phyloP scores from a whole-genome alignment of 2,888 invertebrate genomes.

The Gasteruption jaculator region DNA sequence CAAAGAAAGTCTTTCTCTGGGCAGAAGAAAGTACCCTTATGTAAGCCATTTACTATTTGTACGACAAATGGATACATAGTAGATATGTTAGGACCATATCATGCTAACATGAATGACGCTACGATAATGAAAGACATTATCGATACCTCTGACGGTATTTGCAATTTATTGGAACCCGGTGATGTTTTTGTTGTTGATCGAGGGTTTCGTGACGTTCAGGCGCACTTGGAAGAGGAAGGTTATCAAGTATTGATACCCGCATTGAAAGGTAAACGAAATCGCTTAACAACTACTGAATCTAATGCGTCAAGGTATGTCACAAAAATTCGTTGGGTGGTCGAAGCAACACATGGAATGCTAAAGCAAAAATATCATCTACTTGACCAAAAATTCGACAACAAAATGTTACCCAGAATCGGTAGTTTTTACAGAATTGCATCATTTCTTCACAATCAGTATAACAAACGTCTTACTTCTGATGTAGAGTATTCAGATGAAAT shows the following conservation, averaged over 20 bases:
- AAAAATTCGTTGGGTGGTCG: slow-evolving; percentile 18
- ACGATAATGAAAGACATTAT: slow-evolving; percentile 22
- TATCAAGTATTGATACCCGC: slow-evolving; percentile 29
- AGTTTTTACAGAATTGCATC: slow-evolving; percentile 16
- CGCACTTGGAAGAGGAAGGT: slow-evolving; percentile 16
- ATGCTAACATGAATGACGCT: slow-evolving; percentile 25
- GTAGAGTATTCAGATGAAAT: slow-evolving; percentile 12
- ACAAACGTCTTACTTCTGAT: slow-evolving; percentile 6
- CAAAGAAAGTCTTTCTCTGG: slow-evolving; percentile 21
- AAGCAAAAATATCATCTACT: slow-evolving; percentile 23
- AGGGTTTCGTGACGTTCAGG: slow-evolving; percentile 25
- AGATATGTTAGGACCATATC: slow-evolving; percentile 24
- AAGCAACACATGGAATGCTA: slow-evolving; percentile 25
- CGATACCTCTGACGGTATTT: slow-evolving; percentile 18
- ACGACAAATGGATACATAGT: slow-evolving; percentile 24
- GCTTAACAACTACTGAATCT: slow-evolving; percentile 24
- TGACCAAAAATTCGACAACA: slow-evolving; percentile 25
- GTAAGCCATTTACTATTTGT: slow-evolving; percentile 28
- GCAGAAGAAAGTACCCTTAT: slow-evolving; percentile 25
- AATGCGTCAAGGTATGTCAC: slow-evolving; percentile 27
- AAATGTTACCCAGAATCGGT: slow-evolving; percentile 19
- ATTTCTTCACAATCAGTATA: slow-evolving; percentile 18
- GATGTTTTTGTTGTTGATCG: slow-evolving; percentile 25
- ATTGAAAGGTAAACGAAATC: slow-evolving; percentile 26
- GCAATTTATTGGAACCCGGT: slow-evolving; percentile 17